phyloP scores from a whole-genome alignment of 2,797 vertebrate species.

The Phrynocephalus vlangalii region DNA sequence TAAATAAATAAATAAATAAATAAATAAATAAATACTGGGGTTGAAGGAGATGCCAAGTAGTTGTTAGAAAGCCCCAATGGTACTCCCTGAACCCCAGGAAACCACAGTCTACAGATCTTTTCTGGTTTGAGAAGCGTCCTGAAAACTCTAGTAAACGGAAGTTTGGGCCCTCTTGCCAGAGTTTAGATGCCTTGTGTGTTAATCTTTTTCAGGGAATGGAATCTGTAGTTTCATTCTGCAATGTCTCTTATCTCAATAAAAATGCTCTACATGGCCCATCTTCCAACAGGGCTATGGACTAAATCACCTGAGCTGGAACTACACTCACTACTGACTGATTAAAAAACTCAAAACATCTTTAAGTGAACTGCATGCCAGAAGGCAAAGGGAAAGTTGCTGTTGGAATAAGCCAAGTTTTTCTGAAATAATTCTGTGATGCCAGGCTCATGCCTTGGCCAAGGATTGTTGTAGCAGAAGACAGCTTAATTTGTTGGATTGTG shows the following conservation, averaged over 20 bases:
- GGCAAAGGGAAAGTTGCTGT: slow-evolving; percentile 28
- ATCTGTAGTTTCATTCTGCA: not conserved
- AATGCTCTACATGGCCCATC: not conserved
- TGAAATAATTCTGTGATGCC: not conserved
- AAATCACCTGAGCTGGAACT: slow-evolving; percentile 25
- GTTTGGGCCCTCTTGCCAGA: not conserved
- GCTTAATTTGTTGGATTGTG: slow-evolving; percentile 49
- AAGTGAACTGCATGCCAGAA: slow-evolving; percentile 29
- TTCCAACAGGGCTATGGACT: not conserved
- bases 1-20: too few relatives aligned
- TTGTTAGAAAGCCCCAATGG: not conserved
- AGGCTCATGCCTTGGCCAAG: slow-evolving; percentile 16
- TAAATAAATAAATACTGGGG: too few relatives aligned
- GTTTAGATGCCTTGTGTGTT: not conserved
- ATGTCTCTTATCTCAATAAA: not conserved
- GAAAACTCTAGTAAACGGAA: not conserved
- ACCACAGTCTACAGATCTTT: not conserved
- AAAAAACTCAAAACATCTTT: not conserved
- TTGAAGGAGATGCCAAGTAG: not conserved
- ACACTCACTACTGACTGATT: not conserved
- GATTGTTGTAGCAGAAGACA: slow-evolving; percentile 5
- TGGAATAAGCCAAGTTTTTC: slow-evolving; percentile 20
- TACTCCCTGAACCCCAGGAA: not conserved
- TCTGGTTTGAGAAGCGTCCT: not conserved
- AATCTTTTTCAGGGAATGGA: not conserved